phyloP scores from a whole-genome alignment of 2,113 vertebrate species.

The Tamias sibiricus region DNA sequence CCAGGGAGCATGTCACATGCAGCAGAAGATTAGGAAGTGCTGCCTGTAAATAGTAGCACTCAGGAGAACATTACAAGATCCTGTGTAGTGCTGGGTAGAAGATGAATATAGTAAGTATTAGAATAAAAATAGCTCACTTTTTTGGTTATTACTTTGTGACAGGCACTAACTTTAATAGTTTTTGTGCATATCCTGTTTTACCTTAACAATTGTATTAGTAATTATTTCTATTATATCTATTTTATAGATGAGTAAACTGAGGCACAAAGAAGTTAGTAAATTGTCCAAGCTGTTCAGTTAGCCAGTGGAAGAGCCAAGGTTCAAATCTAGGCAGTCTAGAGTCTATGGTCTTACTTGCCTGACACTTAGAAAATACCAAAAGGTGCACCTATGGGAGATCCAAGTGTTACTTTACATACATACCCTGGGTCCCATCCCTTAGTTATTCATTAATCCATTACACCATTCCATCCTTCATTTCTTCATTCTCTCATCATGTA shows the following conservation, averaged over 20 bases:
- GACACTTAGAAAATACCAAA: neutral
- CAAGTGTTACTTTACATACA: neutral
- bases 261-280: neutral
- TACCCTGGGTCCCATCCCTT: neutral
- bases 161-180: neutral
- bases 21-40: slow-evolving; percentile 37
- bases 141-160: slow-evolving; percentile 2
- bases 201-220: neutral
- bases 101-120: neutral
- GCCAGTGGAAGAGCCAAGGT: neutral
- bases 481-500: neutral
- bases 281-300: neutral
- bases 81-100: neutral
- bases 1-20: neutral
- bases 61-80: neutral
- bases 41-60: slow-evolving; percentile 48
- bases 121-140: slow-evolving; percentile 32
- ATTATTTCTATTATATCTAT: slow-evolving; percentile 17
- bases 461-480: neutral
- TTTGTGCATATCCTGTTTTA: slow-evolving; percentile 19
- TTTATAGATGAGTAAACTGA: slow-evolving; percentile 43
- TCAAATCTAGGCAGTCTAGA: neutral
- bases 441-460: neutral
- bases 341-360: neutral
- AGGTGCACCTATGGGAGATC: neutral